Evolutionary conservation across 2,113 vertebrate species (phyloP), one percentile per base, ranked within the genome.

Genomic region (Zingel zingel): DNA sequence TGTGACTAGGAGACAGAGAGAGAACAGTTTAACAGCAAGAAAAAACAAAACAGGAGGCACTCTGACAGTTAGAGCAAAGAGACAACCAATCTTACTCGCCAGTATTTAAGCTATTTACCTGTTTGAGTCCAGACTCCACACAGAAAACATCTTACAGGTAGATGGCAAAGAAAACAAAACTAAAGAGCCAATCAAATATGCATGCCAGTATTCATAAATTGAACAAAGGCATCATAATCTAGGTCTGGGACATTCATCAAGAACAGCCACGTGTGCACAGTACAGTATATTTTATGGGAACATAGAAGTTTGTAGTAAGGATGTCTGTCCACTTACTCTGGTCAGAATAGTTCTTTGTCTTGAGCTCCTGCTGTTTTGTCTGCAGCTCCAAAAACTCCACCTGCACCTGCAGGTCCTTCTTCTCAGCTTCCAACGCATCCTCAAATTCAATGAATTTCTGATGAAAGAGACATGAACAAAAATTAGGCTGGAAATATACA

Each of bases 391-490:
- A 95, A 85, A 94, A 95, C 62, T 99, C 98, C 92, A 99, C 97
- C 83, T 98, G 97, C 16, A 95, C 85, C 93, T 99, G 98, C 62
- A 99, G 95, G 3, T 99, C 98, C 83, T 99, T 99, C 94, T 99
- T 99, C 88, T 99, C 98, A 12, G 97, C 97, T 54, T 99, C 98
- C 95, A 99, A 82, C 0, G 96, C 95, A 96, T 99, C 98, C 90
- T 99, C 98, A 90, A 99, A 99, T 88, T 99, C 98, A 59, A 99
- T 99, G 88, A 99, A 99, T 89, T 99, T 99, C 98, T 99, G 81
- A 53, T 66, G 11, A 83, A 63, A 73, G 23, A 90, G 3, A 78
- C n/a, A 74, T 1, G 23, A 47, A 7, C 9, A 33, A n/a, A 25
- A 25, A 33, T 45, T 3, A 54, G 7, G 23, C 1, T 12, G 51